A percentile compares a stretch with the other conserved stretches of the same genome.
phyloP scores from a whole-genome alignment of 2,888 invertebrate species.

The Pseudococcus viburni region DNA sequence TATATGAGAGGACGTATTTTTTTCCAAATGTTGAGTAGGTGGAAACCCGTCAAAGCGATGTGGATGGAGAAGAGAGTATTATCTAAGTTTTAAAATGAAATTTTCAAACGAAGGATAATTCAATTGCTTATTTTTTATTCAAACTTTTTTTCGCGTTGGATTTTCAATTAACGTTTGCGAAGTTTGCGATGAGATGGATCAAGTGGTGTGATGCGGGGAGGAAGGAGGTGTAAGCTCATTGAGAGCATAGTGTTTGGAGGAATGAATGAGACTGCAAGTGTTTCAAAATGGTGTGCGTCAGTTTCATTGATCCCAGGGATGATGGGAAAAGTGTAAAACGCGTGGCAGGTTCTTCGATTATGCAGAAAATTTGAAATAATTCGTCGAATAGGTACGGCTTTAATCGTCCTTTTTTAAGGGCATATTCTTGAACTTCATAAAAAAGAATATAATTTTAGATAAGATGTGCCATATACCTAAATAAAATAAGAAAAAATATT shows the following conservation, averaged over 20 bases:
- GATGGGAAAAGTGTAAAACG: too few species aligned
- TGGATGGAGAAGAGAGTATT: background rate
- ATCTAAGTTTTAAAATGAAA: slow-evolving; percentile 17
- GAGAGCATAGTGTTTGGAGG: background rate
- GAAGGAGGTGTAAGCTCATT: background rate
- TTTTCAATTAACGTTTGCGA: slow-evolving; percentile 34
- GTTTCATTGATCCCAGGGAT: background rate
- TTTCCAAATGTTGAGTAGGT: slow-evolving; percentile 24
- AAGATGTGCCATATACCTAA: too few species aligned
- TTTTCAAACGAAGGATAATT: slow-evolving; percentile 17
- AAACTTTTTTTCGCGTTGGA: slow-evolving; percentile 17
- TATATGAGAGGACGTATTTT: background rate
- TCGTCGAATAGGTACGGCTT: too few species aligned
- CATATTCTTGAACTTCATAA: too few species aligned
- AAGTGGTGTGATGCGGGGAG: background rate
- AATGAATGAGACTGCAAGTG: background rate
- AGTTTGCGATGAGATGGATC: background rate
- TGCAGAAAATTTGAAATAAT: too few species aligned
- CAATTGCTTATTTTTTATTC: slow-evolving; percentile 44
- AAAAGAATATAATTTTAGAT: too few species aligned
- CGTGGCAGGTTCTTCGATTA: too few species aligned
- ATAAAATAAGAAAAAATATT: too few species aligned
- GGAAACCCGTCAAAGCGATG: slow-evolving; percentile 24
- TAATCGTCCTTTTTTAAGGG: too few species aligned
- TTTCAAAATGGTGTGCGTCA: background rate